Evolutionary conservation across 2,888 invertebrate genomes (phyloP), one percentile per base, ranked within the genome.

Genomic region (Gymnocheta viridis): DNA sequence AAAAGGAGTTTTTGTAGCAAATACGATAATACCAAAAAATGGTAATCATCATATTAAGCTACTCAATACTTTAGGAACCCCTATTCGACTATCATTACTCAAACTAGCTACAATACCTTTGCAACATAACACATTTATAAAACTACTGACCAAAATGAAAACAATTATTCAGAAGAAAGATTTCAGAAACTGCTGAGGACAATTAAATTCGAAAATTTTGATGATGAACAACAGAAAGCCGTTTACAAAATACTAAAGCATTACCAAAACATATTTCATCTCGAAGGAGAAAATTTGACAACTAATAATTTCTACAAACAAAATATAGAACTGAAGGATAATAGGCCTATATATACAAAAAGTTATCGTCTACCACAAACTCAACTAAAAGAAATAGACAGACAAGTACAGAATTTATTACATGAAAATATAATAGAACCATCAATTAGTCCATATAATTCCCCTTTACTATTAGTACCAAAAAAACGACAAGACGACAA

Each of bases 1-100:
- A 27, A 54, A 27, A 6, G 54, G 54, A 54, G 19, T 54, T 14
- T 54, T 54, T 54, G 10, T 54, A 27, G 54, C 54, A 54, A 54
- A 54, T 19, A 54, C 54, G 1, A 54, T 54, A 54, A 54, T 54
- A n/a, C 54, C 54, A 6, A 54, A 54, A n/a, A 6, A 27, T 54
- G 54, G 54, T 19, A 35, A 35, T 35, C 35, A 7, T 35, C 35
- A 35, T 35, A 35, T 35, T 10, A 35, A 35, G 10, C n/a, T 35
- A 35, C 35, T 35, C 35, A 35, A 35, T 35, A 35, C 35, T 6
- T 35, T 35, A 35, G 35, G 7, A 35, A 35, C 35, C 3, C 35
- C 35, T 10, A 10, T 35, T 35, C 35, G 35, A 35, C 35, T 35
- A 35, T 35, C 10, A 35, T 9, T 35, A n/a, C n/a, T n/a, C n/a